Base-by-base conservation (phyloP, 2,113 vertebrate species). In the Australoheros scitulus region DNA sequence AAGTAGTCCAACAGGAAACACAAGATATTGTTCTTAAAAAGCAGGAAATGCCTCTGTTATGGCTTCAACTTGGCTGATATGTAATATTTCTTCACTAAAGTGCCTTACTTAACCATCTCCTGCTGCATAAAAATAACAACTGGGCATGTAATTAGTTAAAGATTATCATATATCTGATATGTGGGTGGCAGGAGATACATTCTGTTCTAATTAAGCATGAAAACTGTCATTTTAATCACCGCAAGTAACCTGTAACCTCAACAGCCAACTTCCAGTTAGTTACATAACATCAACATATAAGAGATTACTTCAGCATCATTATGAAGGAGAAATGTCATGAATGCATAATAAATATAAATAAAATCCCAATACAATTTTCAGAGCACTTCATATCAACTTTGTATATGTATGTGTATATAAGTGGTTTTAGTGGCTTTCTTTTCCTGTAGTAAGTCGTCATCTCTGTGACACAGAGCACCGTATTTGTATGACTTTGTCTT, bases 121-220 rank as follows among this genome's bases (percentile, higher is more conserved):
- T 38, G 36, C 22, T 79, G 77, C 32, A 36, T 59, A 7, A 34
- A 32, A 60, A 77, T 38, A 57, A 65, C 74, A 65, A 34, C 6
- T 17, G 11, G 22, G 57, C 64, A 43, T 74, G 72, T 77, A 86
- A 87, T 91, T 72, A 79, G 26, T 50, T 83, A 8, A 36, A 58
- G 47, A 75, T 88, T n/a, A 72, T 65, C 70, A 80, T 68, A 38
- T 74, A 56, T 84, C 52, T 76, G 52, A 26, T 55, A 17, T 59
- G 80, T 84, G 68, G 81, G 80, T 65, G 79, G 79, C n/a, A 59
- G 36, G 6, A 81, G 61, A 77, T 77, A 41, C 18, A 32, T 75
- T 74, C 32, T 61, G 20, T 70, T 80, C 61, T 76, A 77, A 80
- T 81, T 65, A 88, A 76, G 13, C 41, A 22, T 29, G 76, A 56